Evolutionary conservation across 2,888 invertebrate species (phyloP).

Genomic region (Drosophila prolongata): DNA sequence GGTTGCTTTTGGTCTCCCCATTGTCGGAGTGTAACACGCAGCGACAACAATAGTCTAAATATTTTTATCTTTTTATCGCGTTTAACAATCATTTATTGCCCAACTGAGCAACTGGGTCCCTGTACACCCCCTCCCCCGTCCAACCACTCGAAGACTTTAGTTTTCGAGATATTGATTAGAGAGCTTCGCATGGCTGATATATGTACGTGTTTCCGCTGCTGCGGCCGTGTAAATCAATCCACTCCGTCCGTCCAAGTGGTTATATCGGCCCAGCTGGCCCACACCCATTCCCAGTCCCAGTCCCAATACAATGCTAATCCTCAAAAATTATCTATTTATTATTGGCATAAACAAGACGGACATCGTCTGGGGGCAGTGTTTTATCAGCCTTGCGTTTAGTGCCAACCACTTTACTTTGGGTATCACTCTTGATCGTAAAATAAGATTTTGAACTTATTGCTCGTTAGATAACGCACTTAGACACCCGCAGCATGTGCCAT

Average conservation of each 20-base stretch:
- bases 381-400: conserved; percentile 62
- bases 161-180: conserved; percentile 74
- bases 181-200: conserved; percentile 9
- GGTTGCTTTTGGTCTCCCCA: conserved; percentile 13
- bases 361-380: conserved; percentile 34
- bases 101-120: conserved; percentile 52
- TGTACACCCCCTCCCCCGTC: conserved; percentile 15
- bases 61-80: conserved; percentile 82
- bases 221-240: conserved; percentile 34
- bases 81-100: conserved; percentile 81
- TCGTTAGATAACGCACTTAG: conserved; percentile 65
- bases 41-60: conserved; percentile 66
- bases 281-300: neutral
- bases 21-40: conserved; percentile 38
- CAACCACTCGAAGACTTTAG: conserved; percentile 59
- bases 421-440: conserved; percentile 79
- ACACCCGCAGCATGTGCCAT: conserved; percentile 26
- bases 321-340: conserved; percentile 71
- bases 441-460: conserved; percentile 78
- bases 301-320: conserved; percentile 60
- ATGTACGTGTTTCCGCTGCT: conserved; percentile 15
- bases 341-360: conserved; percentile 68
- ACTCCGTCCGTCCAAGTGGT: conserved; percentile 32
- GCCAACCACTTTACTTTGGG: conserved; percentile 61
- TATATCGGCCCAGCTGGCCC: conserved; percentile 20